phyloP scores from a whole-genome alignment of 1,140 invertebrate genomes.

The Pachyrhynchus sulphureomaculatus region DNA sequence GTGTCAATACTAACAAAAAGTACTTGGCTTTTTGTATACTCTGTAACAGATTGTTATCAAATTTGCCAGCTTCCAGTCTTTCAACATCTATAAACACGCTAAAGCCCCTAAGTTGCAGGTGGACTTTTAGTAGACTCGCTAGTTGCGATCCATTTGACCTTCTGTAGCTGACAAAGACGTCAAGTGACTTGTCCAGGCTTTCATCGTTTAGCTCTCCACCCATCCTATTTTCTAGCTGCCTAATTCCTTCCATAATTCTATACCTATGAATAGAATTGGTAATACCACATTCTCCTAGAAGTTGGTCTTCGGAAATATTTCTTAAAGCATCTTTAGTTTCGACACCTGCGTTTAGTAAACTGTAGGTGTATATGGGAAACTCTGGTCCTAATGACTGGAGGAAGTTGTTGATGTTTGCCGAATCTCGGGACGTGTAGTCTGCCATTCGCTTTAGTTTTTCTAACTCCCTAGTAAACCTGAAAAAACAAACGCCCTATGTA shows the following conservation, averaged over 20 bases:
- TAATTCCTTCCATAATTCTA: slow-evolving; percentile 85
- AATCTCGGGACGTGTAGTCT: slow-evolving; percentile 94
- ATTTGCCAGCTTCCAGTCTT: slow-evolving; percentile 94
- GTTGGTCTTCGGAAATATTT: slow-evolving; percentile 86
- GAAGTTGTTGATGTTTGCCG: slow-evolving; percentile 88
- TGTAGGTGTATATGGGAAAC: slow-evolving; percentile 95
- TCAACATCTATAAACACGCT: slow-evolving; percentile 96
- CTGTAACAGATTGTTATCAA: slow-evolving; percentile 96
- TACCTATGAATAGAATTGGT: slow-evolving; percentile 91
- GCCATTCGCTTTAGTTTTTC: slow-evolving; percentile 95
- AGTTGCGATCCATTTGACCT: slow-evolving; percentile 97
- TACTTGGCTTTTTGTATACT: slow-evolving; percentile 96
- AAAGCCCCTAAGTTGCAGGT: slow-evolving; percentile 91
- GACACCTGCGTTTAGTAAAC: slow-evolving; percentile 92
- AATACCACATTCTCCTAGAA: slow-evolving; percentile 87
- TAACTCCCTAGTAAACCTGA: slow-evolving; percentile 91
- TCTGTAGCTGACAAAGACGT: slow-evolving; percentile 98
- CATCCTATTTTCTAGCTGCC: slow-evolving; percentile 51
- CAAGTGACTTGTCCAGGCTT: slow-evolving; percentile 82
- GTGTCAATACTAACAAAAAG: slow-evolving; percentile 94
- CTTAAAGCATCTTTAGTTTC: slow-evolving; percentile 78
- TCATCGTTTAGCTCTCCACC: slow-evolving; percentile 65
- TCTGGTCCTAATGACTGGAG: slow-evolving; percentile 84
- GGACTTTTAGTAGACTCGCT: slow-evolving; percentile 89
- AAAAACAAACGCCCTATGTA: slow-evolving; percentile 13